A percentile compares a stretch with the other conserved stretches of the same genome.
These are phyloP conservation scores for Campylomormyrus tamandua DNA, from an alignment of 2,113 vertebrate species.

Conservation along the genomic window DNA sequence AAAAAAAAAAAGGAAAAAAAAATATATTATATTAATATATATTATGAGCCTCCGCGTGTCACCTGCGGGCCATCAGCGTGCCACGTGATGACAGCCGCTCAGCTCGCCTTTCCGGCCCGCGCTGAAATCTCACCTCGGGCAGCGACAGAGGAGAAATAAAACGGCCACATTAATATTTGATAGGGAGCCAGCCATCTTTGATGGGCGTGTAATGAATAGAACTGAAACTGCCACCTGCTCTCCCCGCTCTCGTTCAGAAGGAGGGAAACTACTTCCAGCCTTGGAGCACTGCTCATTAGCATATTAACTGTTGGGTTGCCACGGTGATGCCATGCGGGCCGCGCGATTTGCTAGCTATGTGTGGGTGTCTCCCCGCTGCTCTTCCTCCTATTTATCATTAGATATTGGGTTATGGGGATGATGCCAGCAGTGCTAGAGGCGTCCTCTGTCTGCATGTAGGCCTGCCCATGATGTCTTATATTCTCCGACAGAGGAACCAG, in stretches of 20 bases:
- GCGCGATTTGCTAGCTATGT: slow-evolving; percentile 47
- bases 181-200: slow-evolving; percentile 20
- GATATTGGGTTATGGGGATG: slow-evolving; percentile 3
- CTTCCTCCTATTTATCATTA: slow-evolving; percentile 8
- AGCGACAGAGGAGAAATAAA: slow-evolving; percentile 3
- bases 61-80: not conserved
- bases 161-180: slow-evolving; percentile 16
- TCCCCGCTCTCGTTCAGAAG: slow-evolving; percentile 15
- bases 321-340: slow-evolving; percentile 41
- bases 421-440: not conserved
- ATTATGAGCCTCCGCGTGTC: not conserved
- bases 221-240: slow-evolving; percentile 29
- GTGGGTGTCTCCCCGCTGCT: not conserved
- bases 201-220: slow-evolving; percentile 28
- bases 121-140: not conserved
- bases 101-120: not conserved
- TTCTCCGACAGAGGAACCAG: not conserved
- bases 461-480: not conserved
- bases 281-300: slow-evolving; percentile 54
- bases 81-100: not conserved
- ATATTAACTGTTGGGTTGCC: slow-evolving; percentile 68
- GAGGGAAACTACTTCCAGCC: slow-evolving; percentile 50
- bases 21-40: not conserved
- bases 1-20: not conserved
- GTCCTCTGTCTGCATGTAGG: not conserved